Conservation (phyloP, 2,113 vertebrate species). For the Nothobranchius kuhntae region DNA sequence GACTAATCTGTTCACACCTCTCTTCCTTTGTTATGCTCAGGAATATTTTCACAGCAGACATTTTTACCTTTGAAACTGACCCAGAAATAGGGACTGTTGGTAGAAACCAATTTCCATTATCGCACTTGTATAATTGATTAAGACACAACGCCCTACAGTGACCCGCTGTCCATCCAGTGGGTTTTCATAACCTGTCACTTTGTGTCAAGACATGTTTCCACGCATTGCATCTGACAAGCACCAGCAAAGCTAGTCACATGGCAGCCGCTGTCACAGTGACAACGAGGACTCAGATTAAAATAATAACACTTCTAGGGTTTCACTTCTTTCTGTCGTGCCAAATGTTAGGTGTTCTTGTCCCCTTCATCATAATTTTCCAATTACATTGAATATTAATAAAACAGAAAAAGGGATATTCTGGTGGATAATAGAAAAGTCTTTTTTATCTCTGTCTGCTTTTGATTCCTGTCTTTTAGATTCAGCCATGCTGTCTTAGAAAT, state of each 20-base stretch:
- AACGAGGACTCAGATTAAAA: conserved; percentile 2
- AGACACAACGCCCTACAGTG: conserved; percentile 5
- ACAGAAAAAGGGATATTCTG: not conserved
- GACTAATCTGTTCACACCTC: not conserved
- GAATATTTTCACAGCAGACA: not conserved
- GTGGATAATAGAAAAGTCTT: no score
- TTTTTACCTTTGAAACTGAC: not conserved
- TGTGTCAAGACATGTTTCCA: conserved; percentile 11
- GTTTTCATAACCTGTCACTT: conserved; percentile 13
- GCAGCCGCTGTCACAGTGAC: not conserved
- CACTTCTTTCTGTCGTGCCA: not conserved
- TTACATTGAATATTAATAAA: not conserved
- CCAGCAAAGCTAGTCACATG: conserved; percentile 4
- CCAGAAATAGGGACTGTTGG: no score
- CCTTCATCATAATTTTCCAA: conserved; percentile 15
- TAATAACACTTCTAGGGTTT: not conserved
- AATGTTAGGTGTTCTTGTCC: not conserved
- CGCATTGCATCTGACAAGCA: conserved; percentile 8
- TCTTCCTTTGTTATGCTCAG: not conserved
- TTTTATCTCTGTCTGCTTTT: accelerated
- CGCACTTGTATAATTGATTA: conserved; percentile 16
- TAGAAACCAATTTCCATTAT: not conserved
- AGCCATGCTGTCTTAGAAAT: conserved; percentile 12
- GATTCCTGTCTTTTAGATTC: not conserved
- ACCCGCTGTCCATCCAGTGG: not conserved